Evolutionary conservation across 2,113 vertebrate genomes (phyloP).

Genomic region (human (Homo sapiens)): GRCh38 chr6:19984501-19985000

Average conservation of each 20-base stretch:
- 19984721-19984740: neutral
- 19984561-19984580: too few relatives aligned
- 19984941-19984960: neutral
- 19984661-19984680: neutral
- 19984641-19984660: neutral
- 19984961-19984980: neutral
- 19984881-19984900: neutral
- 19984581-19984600: too few relatives aligned
- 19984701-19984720: neutral
- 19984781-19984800: neutral
- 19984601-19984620: too few relatives aligned
- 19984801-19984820: constrained; percentile 1
- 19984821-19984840: neutral
- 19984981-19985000: neutral
- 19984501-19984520: too few relatives aligned
- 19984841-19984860: neutral
- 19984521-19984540: too few relatives aligned
- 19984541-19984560: too few relatives aligned
- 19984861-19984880: neutral
- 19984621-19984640: too few relatives aligned
- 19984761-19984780: neutral
- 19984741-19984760: neutral
- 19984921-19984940: neutral
- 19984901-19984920: neutral
- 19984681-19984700: neutral